phyloP scores from a whole-genome alignment of 2,888 invertebrate species.

The Oscheius sp. region DNA sequence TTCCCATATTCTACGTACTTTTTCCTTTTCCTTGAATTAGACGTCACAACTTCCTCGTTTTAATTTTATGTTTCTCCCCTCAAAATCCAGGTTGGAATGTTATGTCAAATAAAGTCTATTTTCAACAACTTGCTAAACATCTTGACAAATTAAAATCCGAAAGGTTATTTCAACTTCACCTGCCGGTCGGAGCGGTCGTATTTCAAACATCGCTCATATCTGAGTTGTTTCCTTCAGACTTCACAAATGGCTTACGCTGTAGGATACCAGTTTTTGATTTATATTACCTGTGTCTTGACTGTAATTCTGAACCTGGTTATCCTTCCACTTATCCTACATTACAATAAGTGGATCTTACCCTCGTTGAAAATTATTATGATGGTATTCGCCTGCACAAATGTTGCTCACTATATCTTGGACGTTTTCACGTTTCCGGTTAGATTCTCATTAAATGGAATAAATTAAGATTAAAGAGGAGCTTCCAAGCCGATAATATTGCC shows the following conservation, averaged over 20 bases:
- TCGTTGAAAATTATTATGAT: slow-evolving; percentile 19
- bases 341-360: neutral
- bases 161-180: no score
- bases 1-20: no score
- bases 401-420: neutral
- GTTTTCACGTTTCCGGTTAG: slow-evolving; percentile 4
- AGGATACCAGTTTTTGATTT: neutral
- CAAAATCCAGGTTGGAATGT: no score
- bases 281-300: neutral
- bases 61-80: no score
- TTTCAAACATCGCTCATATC: neutral
- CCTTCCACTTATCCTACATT: neutral
- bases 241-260: slow-evolving; percentile 2
- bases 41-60: no score
- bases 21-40: no score
- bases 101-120: no score
- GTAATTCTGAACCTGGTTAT: slow-evolving; percentile 5
- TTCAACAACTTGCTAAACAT: no score
- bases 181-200: no score
- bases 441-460: neutral
- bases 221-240: no score
- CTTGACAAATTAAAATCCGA: no score
- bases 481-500: neutral
- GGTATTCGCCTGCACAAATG: slow-evolving; percentile 13
- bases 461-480: neutral